Evolutionary conservation across 2,888 invertebrate genomes (phyloP), one percentile per base, ranked within the genome.

Genomic region (Acrobeloides nanus): DNA sequence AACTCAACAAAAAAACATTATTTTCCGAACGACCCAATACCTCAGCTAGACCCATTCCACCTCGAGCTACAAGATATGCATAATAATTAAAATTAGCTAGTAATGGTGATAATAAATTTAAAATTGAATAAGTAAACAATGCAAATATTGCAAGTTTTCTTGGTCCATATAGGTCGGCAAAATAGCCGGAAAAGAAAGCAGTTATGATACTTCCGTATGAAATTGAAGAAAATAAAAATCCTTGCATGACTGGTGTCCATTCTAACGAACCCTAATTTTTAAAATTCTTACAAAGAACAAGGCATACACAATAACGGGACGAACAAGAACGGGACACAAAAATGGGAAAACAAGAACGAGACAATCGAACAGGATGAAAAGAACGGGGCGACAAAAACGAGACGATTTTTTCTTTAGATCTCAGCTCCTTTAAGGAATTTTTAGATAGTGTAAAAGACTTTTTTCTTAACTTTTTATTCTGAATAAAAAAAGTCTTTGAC

Each of bases 201-300:
- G 66, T 68, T 1, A 61, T 39, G 7, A 68, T 46, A 1, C 51
- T 50, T 18, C 68, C 68, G 44, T 68, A 68, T 37, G 61, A 66
- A 0, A 57, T 53, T 7, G 63, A 55, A 2, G 62, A 59, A 39
- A 66, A 53, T 7, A 66, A 49, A 4, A 57, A 44, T 1, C 65
- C 49, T 29, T 68, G 65, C 53, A 51, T 53, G n/a, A 40, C 35
- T 7, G 63, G 50, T 15, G 57, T 48, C 66, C 66, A 66, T 17
- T 53, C 24, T 2, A 65, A 38, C 4, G 48, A 43, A 10, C 65
- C 65, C 61, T 64, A 1, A 50, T 39, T 8, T 35, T 20, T 21
- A 7, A 42, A 8, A 43, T 10, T 38, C 5, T 38, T 18, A 4
- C 25, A 3, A 12, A 17, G 10, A n/a, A 41, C 17, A 2, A 35